Evolutionary conservation across 2,797 vertebrate species (phyloP).

Genomic region (Fundulus diaphanus): DNA sequence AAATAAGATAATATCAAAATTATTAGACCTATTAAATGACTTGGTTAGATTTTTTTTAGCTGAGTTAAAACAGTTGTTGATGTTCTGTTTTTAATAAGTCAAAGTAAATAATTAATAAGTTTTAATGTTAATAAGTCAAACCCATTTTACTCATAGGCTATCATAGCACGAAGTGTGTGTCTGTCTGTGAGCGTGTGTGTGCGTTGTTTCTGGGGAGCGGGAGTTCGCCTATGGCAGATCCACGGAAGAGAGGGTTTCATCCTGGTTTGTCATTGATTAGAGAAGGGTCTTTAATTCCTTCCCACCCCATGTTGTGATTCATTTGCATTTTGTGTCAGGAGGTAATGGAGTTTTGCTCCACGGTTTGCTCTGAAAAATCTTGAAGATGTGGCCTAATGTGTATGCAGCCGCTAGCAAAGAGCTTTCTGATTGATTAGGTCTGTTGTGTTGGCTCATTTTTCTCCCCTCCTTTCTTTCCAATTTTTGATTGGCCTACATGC

Average conservation of each 20-base stretch:
- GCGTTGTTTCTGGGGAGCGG: constrained; percentile 55
- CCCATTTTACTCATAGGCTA: not conserved
- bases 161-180: constrained; percentile 19
- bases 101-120: no score
- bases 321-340: constrained; percentile 99
- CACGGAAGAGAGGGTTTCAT: constrained; percentile 84
- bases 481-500: constrained; percentile 49
- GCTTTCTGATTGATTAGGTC: constrained; percentile 93
- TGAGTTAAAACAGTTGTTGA: not conserved
- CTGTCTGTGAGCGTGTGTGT: constrained; percentile 21
- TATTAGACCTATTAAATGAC: not conserved
- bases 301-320: constrained; percentile 99
- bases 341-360: constrained; percentile 99
- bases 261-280: constrained; percentile 99
- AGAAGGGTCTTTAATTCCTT: constrained; percentile 99
- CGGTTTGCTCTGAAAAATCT: constrained; percentile 96
- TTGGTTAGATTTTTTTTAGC: not conserved
- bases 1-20: not conserved
- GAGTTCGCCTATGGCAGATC: constrained; percentile 78
- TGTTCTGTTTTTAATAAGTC: no score
- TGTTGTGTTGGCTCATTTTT: constrained; percentile 59
- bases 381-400: constrained; percentile 99
- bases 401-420: constrained; percentile 98
- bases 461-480: constrained; percentile 53
- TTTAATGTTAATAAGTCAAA: no score